Evolutionary conservation across 2,888 invertebrate species (phyloP).

Genomic region (Drosophila multiciliata): DNA sequence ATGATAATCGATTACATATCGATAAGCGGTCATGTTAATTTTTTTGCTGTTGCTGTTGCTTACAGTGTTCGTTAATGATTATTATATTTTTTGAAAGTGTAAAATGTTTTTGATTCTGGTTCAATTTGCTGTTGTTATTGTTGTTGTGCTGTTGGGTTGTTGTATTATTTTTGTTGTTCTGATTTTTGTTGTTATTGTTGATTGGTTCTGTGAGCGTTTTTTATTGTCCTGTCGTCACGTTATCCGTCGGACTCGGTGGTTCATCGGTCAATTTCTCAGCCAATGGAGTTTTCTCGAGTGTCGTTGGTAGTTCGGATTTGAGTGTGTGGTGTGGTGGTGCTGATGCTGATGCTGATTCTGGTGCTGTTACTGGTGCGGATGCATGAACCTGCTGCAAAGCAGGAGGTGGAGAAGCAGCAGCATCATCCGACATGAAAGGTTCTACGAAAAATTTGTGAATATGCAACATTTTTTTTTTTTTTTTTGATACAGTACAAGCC

Average conservation of each 20-base stretch:
- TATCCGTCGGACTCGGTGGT: constrained; percentile 67
- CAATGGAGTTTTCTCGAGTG: constrained; percentile 77
- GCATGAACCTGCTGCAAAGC: constrained; percentile 60
- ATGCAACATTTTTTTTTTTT: constrained; percentile 28
- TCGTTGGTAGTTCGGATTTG: constrained; percentile 72
- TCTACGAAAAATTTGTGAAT: constrained; percentile 72
- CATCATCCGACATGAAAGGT: constrained; percentile 73
- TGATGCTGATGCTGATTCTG: constrained; percentile 47
- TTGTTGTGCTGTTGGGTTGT: constrained; percentile 46
- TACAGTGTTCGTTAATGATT: constrained; percentile 67
- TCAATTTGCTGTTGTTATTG: constrained; percentile 40
- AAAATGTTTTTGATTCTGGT: constrained; percentile 57
- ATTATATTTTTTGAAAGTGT: constrained; percentile 49
- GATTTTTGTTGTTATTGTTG: constrained; percentile 56
- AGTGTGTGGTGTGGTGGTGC: constrained; percentile 63
- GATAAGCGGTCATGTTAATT: constrained; percentile 61
- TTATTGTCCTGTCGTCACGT: constrained; percentile 69
- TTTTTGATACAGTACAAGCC: constrained; percentile 37
- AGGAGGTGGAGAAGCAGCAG: constrained; percentile 60
- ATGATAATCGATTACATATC: constrained; percentile 47
- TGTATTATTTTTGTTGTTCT: constrained; percentile 39
- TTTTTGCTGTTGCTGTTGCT: constrained; percentile 59
- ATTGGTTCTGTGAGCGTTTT: constrained; percentile 44
- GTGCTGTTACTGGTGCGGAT: constrained; percentile 41
- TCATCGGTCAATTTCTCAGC: constrained; percentile 71